Base-by-base conservation (phyloP, 2,113 vertebrate genomes). In the Paradoxurus hermaphroditus region DNA sequence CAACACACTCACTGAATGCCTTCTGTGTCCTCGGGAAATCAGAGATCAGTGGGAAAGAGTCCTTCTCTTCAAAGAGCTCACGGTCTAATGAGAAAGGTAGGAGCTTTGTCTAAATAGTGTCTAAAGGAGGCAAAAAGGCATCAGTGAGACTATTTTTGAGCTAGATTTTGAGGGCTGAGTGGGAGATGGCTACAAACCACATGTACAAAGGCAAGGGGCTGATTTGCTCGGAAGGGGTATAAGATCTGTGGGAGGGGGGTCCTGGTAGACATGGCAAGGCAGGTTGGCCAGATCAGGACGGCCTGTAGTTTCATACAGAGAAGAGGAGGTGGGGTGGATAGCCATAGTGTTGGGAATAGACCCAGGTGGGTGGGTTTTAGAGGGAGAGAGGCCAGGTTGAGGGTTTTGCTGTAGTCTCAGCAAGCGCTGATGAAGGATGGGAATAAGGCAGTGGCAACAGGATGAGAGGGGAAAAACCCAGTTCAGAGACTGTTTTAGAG, bases 211-310 rank as follows among this genome's bases (percentile, higher is more conserved):
- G 25, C 29, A 21, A 23, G 36, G 41, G 23, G 36, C n/a, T 9
- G 44, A 23, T 49, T 9, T 62, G 5, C 46, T 34, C 12, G 49
- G 46, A 12, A 36, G 44, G 67, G 82, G 73, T 27, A 18, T 13
- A 7, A 25, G 68, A 29, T 31, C 18, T 41, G 18, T 12, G 67
- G 56, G 56, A 34, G 25, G 23, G n/a, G 3, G 27, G 23, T 41
- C 4, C 14, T 11, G 12, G 1, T 11, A 56, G n/a, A 70, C 3
- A 11, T 23, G 1, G 23, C 3, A 7, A 59, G 19, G 56, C 31
- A 14, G 39, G 14, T 18, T 9, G 34, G 4, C 19, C 16, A 13
- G 53, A 36, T 85, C 4, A 0, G 23, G 83, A 34, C 34, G 41
- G 36, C 72, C 44, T 27, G 5, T 49, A 0, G 8, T 6, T 68